Conservation (phyloP, 2,113 vertebrate genomes). For the Dasyprocta punctata region DNA sequence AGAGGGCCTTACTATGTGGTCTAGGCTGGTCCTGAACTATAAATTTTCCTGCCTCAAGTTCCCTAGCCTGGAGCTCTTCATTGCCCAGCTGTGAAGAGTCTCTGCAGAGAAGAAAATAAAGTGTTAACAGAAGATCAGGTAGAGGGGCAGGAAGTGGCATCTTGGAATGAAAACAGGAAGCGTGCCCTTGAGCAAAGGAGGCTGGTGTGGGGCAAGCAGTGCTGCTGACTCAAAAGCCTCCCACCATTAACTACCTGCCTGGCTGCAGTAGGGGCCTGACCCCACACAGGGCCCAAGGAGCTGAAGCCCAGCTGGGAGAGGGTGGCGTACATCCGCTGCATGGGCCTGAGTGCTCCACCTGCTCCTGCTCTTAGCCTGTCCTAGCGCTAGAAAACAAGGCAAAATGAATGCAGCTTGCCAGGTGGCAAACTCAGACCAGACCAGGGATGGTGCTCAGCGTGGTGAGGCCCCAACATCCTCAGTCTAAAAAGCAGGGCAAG, state of each 20-base stretch:
- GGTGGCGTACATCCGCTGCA: not conserved
- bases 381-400: not conserved
- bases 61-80: not conserved
- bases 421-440: not conserved
- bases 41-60: not conserved
- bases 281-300: not conserved
- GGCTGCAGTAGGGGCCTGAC: not conserved
- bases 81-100: not conserved
- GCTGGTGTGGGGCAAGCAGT: not conserved
- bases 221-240: not conserved
- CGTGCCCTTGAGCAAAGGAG: not conserved
- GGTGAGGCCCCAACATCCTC: not conserved
- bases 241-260: not conserved
- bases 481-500: not conserved
- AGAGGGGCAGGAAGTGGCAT: not conserved
- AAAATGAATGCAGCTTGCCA: not conserved
- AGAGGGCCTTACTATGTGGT: not conserved
- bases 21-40: not conserved
- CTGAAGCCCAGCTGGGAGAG: not conserved
- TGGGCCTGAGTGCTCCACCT: not conserved
- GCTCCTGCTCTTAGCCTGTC: not conserved
- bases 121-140: not conserved
- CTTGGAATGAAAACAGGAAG: not conserved
- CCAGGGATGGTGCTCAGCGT: not conserved
- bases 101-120: constrained; percentile 1